phyloP scores from a whole-genome alignment of 2,888 invertebrate species.

The Mactromeris polynyma region DNA sequence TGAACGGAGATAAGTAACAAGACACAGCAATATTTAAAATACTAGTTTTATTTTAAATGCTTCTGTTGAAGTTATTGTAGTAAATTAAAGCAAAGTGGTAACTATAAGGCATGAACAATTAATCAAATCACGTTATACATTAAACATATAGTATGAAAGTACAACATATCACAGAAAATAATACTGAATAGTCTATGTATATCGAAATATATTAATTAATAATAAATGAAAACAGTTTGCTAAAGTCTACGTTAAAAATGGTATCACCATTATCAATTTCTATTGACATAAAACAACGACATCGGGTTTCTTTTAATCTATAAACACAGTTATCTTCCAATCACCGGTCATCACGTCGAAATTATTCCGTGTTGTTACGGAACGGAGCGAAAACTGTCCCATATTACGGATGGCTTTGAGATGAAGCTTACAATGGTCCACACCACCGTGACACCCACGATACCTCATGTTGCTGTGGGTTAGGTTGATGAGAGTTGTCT shows the following conservation, averaged over 20 bases:
- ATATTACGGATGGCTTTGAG: neutral
- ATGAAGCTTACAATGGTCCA: conserved; percentile 14
- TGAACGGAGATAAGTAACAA: neutral
- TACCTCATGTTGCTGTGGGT: neutral
- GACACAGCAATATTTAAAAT: neutral
- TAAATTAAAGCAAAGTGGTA: neutral
- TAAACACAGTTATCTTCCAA: neutral
- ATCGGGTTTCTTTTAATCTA: neutral
- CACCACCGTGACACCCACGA: neutral
- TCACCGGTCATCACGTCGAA: neutral
- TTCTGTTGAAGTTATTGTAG: neutral
- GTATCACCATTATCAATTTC: neutral
- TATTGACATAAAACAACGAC: neutral
- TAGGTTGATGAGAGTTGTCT: neutral
- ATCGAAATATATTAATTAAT: neutral
- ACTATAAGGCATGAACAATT: neutral
- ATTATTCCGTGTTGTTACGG: neutral
- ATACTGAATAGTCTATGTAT: neutral
- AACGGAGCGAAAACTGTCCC: neutral
- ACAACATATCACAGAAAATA: neutral
- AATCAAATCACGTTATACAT: neutral
- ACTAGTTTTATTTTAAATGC: conserved; percentile 12
- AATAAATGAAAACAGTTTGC: neutral
- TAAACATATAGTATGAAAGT: neutral
- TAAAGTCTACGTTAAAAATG: neutral